A percentile compares a stretch with the other conserved stretches of the same genome.
phyloP scores from a whole-genome alignment of 2,113 vertebrate genomes.

The Machaerirhynchus nigripectus region DNA sequence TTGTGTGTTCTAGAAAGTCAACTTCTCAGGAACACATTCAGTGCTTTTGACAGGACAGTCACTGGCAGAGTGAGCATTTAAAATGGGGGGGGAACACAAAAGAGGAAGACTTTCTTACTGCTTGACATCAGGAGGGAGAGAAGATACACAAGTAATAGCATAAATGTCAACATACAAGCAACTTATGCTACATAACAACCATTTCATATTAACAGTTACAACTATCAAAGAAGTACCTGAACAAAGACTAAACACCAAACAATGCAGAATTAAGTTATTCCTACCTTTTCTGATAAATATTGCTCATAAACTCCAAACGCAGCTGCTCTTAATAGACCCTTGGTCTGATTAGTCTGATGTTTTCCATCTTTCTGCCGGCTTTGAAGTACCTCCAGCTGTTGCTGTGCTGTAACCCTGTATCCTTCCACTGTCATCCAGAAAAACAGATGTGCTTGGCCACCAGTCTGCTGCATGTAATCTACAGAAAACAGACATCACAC shows the following conservation, averaged over 20 bases:
- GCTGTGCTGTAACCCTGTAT: constrained; percentile 95
- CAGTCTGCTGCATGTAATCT: constrained; percentile 98
- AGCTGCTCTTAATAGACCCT: constrained; percentile 89
- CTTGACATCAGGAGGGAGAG: neutral
- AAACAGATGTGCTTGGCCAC: constrained; percentile 96
- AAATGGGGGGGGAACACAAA: neutral
- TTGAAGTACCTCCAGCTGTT: constrained; percentile 92
- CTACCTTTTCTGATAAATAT: constrained; percentile 93
- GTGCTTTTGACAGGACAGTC: neutral
- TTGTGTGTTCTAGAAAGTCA: neutral
- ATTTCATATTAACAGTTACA: neutral
- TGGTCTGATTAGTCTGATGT: constrained; percentile 90
- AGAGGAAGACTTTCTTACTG: neutral
- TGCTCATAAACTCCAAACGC: constrained; percentile 96
- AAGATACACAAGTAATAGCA: neutral
- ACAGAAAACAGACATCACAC: neutral
- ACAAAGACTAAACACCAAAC: neutral
- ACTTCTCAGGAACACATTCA: neutral
- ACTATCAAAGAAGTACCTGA: neutral
- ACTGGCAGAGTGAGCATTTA: neutral
- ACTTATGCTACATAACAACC: neutral
- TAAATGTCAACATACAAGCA: neutral
- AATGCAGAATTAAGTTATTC: neutral
- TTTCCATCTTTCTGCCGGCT: constrained; percentile 87
- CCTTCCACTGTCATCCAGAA: constrained; percentile 99